These are phyloP conservation scores for Pelecanoides urinatrix DNA, from an alignment of 2,113 vertebrate species.

Conservation along the genomic window DNA sequence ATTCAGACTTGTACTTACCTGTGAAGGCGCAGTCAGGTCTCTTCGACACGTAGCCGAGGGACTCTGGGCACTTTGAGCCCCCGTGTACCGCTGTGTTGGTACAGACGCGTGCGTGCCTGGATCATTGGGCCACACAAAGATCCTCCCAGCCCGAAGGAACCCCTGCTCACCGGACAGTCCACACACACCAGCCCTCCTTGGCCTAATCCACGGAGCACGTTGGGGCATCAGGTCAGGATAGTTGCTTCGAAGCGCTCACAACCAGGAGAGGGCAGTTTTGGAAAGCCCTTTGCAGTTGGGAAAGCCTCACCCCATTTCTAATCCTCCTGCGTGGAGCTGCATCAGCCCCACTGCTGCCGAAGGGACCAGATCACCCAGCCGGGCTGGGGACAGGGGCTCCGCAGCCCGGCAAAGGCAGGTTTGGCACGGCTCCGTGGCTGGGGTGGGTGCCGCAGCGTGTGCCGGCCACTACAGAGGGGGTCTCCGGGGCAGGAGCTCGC, in stretches of 20 bases:
- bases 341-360: rapidly evolving
- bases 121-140: not conserved
- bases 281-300: not conserved
- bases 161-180: rapidly evolving
- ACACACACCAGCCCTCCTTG: rapidly evolving
- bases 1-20: not conserved
- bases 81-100: rapidly evolving
- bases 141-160: not conserved
- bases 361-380: not conserved
- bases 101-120: rapidly evolving
- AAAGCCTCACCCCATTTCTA: not conserved
- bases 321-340: rapidly evolving
- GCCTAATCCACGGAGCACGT: rapidly evolving
- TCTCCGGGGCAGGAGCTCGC: not conserved
- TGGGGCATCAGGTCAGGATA: not conserved
- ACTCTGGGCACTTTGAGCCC: rapidly evolving
- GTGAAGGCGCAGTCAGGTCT: not conserved
- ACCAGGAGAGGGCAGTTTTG: not conserved
- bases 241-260: not conserved
- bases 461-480: too few species aligned
- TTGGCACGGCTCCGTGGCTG: not conserved
- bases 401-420: not conserved
- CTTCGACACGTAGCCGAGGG: rapidly evolving
- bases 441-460: not conserved
- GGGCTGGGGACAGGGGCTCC: not conserved